Percentiles rank a stretch among this genome's conserved stretches.
These are phyloP conservation scores for Eucera pruinosa DNA, from an alignment of 2,888 invertebrate species.

Conservation along the genomic window DNA sequence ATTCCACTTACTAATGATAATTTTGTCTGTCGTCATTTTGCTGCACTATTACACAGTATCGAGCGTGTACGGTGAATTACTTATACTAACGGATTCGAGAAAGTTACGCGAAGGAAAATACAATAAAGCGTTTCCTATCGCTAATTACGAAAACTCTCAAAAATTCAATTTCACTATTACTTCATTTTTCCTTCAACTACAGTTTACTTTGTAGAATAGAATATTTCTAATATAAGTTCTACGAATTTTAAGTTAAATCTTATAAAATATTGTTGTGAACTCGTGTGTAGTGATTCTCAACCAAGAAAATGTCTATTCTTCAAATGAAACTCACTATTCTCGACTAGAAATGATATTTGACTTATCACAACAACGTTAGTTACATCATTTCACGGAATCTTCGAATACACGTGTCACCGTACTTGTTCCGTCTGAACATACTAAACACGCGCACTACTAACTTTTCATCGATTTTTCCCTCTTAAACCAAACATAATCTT, in stretches of 20 bases:
- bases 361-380: background rate
- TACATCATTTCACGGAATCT: background rate
- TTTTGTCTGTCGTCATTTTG: background rate
- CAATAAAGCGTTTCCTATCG: background rate
- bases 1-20: background rate
- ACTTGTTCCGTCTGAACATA: background rate
- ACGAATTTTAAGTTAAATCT: background rate
- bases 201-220: background rate
- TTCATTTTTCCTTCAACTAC: background rate
- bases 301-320: too few species aligned
- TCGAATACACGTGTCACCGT: background rate
- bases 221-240: background rate
- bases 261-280: background rate
- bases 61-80: background rate
- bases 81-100: background rate
- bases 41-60: background rate
- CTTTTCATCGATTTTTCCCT: background rate
- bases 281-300: background rate
- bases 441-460: background rate
- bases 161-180: background rate
- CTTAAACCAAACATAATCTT: background rate
- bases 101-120: background rate
- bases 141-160: background rate
- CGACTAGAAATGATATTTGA: constrained; percentile 4
- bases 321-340: background rate